phyloP scores from a whole-genome alignment of 2,888 invertebrate species.

The Ischnus inquisitorius region DNA sequence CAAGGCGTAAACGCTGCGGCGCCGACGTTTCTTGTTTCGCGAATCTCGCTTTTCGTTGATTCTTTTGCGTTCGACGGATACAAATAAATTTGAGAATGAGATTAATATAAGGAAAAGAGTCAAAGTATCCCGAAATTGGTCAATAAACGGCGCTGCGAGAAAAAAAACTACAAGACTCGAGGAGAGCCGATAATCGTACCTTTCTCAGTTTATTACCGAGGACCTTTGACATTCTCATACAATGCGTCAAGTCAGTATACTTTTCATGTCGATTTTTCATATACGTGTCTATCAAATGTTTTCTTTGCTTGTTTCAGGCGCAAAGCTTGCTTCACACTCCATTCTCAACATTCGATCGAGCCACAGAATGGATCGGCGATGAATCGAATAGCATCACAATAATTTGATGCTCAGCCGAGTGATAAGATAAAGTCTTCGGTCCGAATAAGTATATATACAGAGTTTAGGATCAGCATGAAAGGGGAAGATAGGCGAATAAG shows the following conservation, averaged over 20 bases:
- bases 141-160: neutral
- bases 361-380: conserved; percentile 11
- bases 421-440: conserved; percentile 17
- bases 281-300: neutral
- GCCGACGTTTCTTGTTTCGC: too few relatives aligned
- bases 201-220: neutral
- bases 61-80: too few relatives aligned
- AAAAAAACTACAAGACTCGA: neutral
- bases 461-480: conserved; percentile 15
- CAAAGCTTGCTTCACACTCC: neutral
- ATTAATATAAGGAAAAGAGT: too few relatives aligned
- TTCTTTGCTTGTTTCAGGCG: neutral
- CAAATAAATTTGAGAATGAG: too few relatives aligned
- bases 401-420: conserved; percentile 50
- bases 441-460: conserved; percentile 9
- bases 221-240: neutral
- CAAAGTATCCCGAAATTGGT: neutral
- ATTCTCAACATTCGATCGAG: neutral
- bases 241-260: neutral
- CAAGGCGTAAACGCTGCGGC: neutral
- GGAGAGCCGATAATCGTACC: neutral
- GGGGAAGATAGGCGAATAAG: conserved; percentile 5
- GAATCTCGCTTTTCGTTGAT: too few relatives aligned
- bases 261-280: neutral
- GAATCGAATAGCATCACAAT: conserved; percentile 68